A percentile compares a stretch with the other conserved stretches of the same genome.
phyloP scores from a whole-genome alignment of 2,888 invertebrate genomes.

The Acronicta psi region DNA sequence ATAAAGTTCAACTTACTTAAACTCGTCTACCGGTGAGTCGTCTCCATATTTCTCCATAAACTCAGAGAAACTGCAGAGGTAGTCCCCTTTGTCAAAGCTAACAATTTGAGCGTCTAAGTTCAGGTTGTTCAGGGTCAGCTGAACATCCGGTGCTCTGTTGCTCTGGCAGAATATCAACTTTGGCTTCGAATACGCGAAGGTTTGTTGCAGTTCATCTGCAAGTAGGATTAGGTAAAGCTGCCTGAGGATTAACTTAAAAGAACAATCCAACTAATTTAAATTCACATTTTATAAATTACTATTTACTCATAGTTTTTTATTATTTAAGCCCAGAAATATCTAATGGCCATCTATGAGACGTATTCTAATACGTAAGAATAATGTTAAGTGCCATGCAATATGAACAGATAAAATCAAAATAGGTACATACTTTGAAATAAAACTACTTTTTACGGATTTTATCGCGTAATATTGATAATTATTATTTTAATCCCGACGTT shows the following conservation, averaged over 20 bases:
- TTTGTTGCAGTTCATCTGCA: constrained; percentile 69
- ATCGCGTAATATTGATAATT: no score
- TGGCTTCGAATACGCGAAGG: constrained; percentile 66
- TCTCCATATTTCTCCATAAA: constrained; percentile 66
- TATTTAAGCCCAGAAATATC: no score
- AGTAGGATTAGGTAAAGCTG: constrained; percentile 10
- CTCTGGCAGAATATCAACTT: constrained; percentile 77
- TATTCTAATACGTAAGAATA: no score
- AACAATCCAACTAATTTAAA: no score
- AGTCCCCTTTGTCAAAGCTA: constrained; percentile 71
- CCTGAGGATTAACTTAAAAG: background rate
- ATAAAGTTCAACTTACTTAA: constrained; percentile 59
- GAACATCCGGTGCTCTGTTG: constrained; percentile 67
- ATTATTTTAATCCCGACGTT: no score
- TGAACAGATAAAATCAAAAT: no score
- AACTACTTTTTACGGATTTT: no score
- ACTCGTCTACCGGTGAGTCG: constrained; percentile 63
- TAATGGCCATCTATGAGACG: no score
- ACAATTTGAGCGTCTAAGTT: constrained; percentile 66
- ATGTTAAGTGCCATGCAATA: no score
- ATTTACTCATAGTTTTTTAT: no score
- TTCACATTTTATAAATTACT: no score
- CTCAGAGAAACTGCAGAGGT: constrained; percentile 64
- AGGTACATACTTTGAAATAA: no score
- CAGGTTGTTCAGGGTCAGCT: constrained; percentile 63